A percentile compares a stretch with the other conserved stretches of the same genome.
These are phyloP conservation scores for Characodon lateralis DNA, from an alignment of 2,797 vertebrate genomes.

Conservation along the genomic window DNA sequence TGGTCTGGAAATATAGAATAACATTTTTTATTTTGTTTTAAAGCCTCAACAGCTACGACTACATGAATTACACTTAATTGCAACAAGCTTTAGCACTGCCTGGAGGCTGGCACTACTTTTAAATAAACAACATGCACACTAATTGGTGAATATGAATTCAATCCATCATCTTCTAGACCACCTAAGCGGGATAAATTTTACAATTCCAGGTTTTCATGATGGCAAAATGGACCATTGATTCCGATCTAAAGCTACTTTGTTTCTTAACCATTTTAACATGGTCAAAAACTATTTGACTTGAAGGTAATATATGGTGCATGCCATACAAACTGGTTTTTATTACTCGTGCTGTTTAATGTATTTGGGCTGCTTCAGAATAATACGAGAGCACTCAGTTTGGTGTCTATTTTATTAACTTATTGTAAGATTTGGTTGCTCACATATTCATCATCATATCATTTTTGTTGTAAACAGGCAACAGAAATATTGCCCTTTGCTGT, in stretches of 20 bases:
- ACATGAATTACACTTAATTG: background rate
- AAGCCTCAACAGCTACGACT: background rate
- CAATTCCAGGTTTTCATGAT: background rate
- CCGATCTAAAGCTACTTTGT: background rate
- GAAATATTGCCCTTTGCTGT: constrained; percentile 53
- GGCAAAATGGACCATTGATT: background rate
- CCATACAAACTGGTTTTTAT: background rate
- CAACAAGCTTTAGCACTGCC: background rate
- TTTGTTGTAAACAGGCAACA: background rate
- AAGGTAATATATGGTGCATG: background rate
- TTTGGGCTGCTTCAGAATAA: background rate
- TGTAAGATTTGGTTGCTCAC: no score
- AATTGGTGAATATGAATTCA: background rate
- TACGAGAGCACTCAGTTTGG: background rate
- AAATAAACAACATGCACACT: background rate
- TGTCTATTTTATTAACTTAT: background rate
- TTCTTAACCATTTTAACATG: background rate
- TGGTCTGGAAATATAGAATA: background rate
- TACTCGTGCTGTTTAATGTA: background rate
- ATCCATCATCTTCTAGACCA: background rate
- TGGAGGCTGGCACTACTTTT: background rate
- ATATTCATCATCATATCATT: background rate
- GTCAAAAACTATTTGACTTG: background rate
- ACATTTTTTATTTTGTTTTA: background rate
- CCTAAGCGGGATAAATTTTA: background rate